Evolutionary conservation across 2,797 vertebrate genomes (phyloP), one percentile per base, ranked within the genome.

Genomic region (Myotis myotis): DNA sequence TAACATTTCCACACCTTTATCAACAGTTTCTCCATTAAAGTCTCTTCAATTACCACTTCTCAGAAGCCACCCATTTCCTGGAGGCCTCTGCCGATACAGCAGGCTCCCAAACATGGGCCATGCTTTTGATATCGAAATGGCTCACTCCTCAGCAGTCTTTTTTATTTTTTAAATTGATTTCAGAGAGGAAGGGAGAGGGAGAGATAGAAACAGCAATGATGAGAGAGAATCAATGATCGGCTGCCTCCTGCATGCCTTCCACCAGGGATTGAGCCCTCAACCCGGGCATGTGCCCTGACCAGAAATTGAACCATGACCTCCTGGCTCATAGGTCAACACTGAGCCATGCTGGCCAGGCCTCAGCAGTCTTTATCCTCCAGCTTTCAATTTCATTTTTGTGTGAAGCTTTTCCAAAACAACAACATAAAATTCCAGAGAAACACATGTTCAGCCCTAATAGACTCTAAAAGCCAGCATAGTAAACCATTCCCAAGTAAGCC

Each of bases 351-450:
- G 57, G 57, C 11, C 57, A 28, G 57, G 25, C 12, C 82, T 86
- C 82, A 57, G 68, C 62, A 55, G 11, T 81, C 71, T 94, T 93
- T 28, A 81, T 66, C 81, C 62, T 88, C 82, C 10, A 57, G 71
- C 22, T 93, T 95, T 96, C 89, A 49, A 51, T 93, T 95, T 93
- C 72, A 33, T 60, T 87, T 74, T 76, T 64, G 55, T 80, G 38
- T 74, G 74, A 87, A 95, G 87, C 38, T 94, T 93, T 96, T 95
- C 85, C 82, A 96, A 92, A 83, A 95, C 82, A 90, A 88, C 89
- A 95, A 76, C 86, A 93, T 95, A 96, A 94, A 94, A 96, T 91
- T 97, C 78, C 89, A 96, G 96, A 96, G 95, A 95, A 96, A 81
- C 75, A 92, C 90, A 72, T 93, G 95, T 92, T 96, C 85, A 94